Conservation (phyloP, 2,113 vertebrate genomes). For the Egretta garzetta region DNA sequence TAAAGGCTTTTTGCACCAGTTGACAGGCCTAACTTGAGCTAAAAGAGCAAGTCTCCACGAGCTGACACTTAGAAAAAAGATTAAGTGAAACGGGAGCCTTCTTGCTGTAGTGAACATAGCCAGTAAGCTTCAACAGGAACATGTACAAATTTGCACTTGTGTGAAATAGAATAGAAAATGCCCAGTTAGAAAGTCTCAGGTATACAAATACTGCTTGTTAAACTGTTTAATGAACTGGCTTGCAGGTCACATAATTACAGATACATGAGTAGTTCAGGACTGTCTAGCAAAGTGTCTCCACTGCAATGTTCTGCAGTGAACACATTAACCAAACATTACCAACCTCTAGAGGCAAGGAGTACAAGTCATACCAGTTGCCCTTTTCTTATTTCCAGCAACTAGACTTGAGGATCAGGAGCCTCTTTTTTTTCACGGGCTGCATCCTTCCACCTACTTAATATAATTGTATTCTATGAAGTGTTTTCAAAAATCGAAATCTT, state of each 20-base stretch:
- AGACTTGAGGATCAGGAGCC: neutral
- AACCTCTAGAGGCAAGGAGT: neutral
- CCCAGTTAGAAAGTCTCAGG: neutral
- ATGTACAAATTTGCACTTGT: neutral
- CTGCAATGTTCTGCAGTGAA: neutral
- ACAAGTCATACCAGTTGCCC: neutral
- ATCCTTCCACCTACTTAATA: neutral
- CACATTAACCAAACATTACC: neutral
- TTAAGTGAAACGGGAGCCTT: neutral
- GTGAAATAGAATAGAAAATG: neutral
- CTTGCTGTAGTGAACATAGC: neutral
- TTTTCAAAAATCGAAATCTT: neutral
- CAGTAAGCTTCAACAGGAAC: neutral
- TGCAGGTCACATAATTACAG: neutral
- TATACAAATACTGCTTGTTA: neutral
- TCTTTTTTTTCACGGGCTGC: neutral
- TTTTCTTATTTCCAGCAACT: neutral
- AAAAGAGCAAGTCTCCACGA: neutral
- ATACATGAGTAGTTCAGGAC: neutral
- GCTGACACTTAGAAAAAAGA: neutral
- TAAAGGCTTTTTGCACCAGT: neutral
- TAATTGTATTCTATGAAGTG: neutral
- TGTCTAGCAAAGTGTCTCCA: neutral
- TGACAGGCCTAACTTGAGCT: neutral
- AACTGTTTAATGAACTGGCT: neutral